Evolutionary conservation across 2,113 vertebrate species (phyloP).

Genomic region (Nicator chloris): DNA sequence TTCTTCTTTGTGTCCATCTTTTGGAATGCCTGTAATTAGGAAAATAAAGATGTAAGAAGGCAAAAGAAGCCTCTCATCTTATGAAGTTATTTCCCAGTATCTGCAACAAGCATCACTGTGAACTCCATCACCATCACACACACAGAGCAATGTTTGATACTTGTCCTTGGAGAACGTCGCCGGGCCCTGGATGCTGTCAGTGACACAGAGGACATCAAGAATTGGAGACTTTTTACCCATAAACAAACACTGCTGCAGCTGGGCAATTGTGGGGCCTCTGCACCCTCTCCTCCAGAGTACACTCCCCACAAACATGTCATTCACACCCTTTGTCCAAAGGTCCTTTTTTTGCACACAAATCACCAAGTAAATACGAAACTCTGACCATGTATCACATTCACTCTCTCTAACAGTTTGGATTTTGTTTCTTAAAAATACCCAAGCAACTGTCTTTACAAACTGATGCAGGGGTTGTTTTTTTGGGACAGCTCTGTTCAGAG

Average conservation of each 20-base stretch:
- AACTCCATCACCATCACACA: neutral
- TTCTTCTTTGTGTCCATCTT: slow-evolving; percentile 99
- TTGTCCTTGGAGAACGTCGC: rapidly evolving
- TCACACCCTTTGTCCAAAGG: neutral
- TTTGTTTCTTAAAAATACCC: neutral
- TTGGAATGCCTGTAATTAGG: slow-evolving; percentile 88
- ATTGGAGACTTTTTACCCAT: neutral
- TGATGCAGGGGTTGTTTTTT: neutral
- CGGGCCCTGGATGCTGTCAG: rapidly evolving
- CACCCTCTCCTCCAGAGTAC: neutral
- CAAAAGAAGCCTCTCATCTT: neutral
- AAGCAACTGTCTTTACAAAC: neutral
- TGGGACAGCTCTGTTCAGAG: neutral
- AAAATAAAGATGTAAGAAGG: neutral
- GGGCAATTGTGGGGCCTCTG: neutral
- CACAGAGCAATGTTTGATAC: rapidly evolving
- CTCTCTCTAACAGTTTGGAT: neutral
- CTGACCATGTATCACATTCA: neutral
- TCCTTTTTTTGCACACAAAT: neutral
- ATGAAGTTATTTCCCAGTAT: neutral
- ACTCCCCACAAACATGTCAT: neutral
- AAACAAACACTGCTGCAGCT: neutral
- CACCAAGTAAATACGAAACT: neutral
- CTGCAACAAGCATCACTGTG: neutral
- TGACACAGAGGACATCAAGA: rapidly evolving